Percentiles rank a stretch among this genome's conserved stretches.
These are phyloP conservation scores for Erethizon dorsatum DNA, from an alignment of 2,797 vertebrate species.

Conservation along the genomic window DNA sequence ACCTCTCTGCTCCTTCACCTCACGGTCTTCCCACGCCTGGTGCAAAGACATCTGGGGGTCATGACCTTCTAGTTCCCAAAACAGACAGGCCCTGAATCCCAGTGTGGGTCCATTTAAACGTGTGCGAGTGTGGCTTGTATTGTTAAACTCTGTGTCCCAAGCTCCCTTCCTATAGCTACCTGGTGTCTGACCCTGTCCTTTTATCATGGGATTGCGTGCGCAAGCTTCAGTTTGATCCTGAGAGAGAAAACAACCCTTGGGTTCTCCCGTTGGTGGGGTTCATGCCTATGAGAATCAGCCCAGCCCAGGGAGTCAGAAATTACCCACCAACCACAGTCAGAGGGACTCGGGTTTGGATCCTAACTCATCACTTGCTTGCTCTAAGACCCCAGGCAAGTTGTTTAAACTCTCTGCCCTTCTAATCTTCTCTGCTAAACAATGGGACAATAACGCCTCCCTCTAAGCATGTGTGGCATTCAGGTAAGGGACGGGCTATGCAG, in stretches of 20 bases:
- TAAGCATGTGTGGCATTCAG: background rate
- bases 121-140: background rate
- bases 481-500: fast-evolving
- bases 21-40: fast-evolving
- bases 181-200: background rate
- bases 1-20: background rate
- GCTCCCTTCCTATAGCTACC: background rate
- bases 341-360: background rate
- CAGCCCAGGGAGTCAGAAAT: background rate
- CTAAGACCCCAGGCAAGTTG: background rate
- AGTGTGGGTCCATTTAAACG: background rate
- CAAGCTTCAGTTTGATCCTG: background rate
- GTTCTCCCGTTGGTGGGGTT: background rate
- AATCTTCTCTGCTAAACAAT: fast-evolving
- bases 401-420: background rate
- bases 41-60: background rate
- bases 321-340: no score
- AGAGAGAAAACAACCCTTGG: background rate
- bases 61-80: background rate
- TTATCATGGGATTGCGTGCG: fast-evolving
- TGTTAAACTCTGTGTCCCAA: background rate
- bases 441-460: fast-evolving
- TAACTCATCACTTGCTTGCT: background rate
- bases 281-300: background rate
- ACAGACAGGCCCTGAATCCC: background rate